phyloP scores from a whole-genome alignment of 2,113 vertebrate genomes.

The Nerophis lumbriciformis region DNA sequence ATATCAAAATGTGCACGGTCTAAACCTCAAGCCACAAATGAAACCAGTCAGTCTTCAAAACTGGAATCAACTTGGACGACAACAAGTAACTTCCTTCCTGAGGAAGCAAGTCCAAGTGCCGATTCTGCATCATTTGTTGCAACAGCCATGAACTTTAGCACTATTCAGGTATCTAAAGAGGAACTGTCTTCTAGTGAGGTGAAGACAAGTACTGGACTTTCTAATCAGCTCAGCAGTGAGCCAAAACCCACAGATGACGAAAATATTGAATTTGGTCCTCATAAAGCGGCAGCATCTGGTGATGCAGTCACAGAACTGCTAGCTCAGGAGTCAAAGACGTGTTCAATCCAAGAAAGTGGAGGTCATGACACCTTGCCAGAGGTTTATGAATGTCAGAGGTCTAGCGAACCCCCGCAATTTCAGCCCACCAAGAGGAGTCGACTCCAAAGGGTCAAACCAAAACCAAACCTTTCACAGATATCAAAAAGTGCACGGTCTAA shows the following conservation, averaged over 20 bases:
- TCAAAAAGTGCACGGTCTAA: conserved; percentile 26
- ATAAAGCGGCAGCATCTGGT: not conserved
- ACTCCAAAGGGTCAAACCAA: conserved; percentile 38
- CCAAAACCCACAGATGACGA: not conserved
- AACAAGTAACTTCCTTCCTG: not conserved
- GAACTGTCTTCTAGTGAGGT: not conserved
- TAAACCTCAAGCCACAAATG: conserved; percentile 17
- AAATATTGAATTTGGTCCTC: not conserved
- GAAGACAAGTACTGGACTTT: not conserved
- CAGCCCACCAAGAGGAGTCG: conserved; percentile 6
- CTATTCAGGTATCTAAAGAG: conserved; percentile 7
- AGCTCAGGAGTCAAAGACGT: not conserved
- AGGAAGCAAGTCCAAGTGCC: not conserved
- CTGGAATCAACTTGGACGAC: not conserved
- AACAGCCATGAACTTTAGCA: not conserved
- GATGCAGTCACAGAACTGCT: conserved; percentile 3
- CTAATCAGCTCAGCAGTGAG: not conserved
- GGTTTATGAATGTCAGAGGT: not conserved
- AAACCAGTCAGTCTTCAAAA: not conserved
- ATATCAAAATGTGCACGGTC: conserved; percentile 18
- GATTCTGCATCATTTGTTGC: not conserved
- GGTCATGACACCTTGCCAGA: not conserved
- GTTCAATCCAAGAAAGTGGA: not conserved
- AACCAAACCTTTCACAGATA: conserved; percentile 21
- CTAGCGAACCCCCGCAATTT: too few species aligned